These are phyloP conservation scores for Tupiocoris notatus DNA, from an alignment of 2,888 invertebrate species.

Conservation along the genomic window DNA sequence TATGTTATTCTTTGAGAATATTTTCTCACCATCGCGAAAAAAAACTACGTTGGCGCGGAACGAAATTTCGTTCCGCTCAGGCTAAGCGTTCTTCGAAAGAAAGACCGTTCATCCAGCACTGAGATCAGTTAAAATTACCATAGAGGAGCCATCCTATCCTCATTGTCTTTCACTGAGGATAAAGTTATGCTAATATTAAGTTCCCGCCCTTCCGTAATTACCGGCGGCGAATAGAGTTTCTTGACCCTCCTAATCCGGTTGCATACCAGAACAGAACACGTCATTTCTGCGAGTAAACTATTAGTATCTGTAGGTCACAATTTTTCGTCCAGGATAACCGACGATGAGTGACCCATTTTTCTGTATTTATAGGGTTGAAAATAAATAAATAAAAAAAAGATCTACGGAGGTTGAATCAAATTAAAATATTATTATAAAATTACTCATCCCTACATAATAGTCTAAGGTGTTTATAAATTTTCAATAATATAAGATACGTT, in stretches of 20 bases:
- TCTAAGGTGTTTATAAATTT: no score
- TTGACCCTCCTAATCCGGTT: not conserved
- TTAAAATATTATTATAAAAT: no score
- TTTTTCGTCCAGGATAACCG: no score
- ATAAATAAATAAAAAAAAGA: no score
- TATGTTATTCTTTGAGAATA: no score
- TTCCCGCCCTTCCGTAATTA: not conserved
- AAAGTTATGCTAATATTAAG: not conserved
- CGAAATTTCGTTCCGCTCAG: not conserved
- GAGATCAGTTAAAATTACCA: not conserved
- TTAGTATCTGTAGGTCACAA: no score
- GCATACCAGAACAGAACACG: no score
- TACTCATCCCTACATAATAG: no score
- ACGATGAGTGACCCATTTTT: slow-evolving; percentile 6
- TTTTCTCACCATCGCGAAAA: not conserved
- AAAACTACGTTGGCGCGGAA: not conserved
- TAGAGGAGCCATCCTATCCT: not conserved
- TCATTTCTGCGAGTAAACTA: not conserved
- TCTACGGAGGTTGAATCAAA: no score
- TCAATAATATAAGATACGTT: no score
- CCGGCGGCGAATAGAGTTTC: not conserved
- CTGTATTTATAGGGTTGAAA: slow-evolving; percentile 18
- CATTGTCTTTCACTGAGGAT: not conserved
- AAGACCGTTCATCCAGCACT: not conserved
- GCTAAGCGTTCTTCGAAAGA: no score